phyloP scores from a whole-genome alignment of 1,140 invertebrate species.

The Euwallacea fornicatus region DNA sequence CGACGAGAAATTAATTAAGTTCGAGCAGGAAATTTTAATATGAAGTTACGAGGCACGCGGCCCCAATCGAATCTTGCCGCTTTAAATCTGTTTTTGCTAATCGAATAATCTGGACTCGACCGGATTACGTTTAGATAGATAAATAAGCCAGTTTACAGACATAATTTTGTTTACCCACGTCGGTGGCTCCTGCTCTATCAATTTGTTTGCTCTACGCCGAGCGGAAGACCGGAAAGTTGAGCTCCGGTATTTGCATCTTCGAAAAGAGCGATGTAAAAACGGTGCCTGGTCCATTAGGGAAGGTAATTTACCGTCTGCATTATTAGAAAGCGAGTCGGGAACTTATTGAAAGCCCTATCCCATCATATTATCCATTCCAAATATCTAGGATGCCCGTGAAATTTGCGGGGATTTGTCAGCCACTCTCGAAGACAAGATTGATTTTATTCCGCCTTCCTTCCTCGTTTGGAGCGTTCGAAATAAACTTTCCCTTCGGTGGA shows the following conservation, averaged over 20 bases:
- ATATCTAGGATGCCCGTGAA: slow-evolving; percentile 6
- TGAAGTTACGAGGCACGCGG: neutral
- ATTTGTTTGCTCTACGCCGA: no score
- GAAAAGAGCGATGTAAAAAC: no score
- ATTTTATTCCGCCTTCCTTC: slow-evolving; percentile 14
- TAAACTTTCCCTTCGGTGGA: neutral
- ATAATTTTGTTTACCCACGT: no score
- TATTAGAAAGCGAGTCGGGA: slow-evolving; percentile 3
- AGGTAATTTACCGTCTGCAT: neutral
- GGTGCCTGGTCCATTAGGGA: no score
- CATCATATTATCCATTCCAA: slow-evolving; percentile 10
- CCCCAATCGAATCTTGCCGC: slow-evolving; percentile 17
- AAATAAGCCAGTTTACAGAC: neutral
- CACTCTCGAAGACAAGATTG: slow-evolving; percentile 16
- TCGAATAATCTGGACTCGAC: slow-evolving; percentile 2
- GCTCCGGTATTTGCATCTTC: no score
- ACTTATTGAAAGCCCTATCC: slow-evolving; percentile 14
- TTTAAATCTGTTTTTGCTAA: slow-evolving; percentile 22
- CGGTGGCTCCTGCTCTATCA: no score
- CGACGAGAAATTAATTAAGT: no score
- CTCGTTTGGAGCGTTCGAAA: neutral
- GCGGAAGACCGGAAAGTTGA: no score
- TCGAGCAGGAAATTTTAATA: no score
- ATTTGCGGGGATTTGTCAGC: slow-evolving; percentile 8
- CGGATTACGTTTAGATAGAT: neutral